These are phyloP conservation scores for Pterophyllum scalare DNA, from an alignment of 2,113 vertebrate species.

Conservation along the genomic window DNA sequence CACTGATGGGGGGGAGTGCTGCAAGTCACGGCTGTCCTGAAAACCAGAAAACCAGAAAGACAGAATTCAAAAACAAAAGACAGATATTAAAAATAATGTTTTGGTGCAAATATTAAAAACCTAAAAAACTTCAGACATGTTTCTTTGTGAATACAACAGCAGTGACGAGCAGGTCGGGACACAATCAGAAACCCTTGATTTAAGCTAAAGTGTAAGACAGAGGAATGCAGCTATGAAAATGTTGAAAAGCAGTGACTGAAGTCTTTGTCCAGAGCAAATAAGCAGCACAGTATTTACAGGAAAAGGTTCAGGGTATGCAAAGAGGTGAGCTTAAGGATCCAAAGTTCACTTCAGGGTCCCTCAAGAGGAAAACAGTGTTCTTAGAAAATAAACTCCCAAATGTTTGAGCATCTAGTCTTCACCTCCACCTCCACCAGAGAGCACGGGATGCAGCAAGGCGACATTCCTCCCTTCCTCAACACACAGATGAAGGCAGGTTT, in stretches of 20 bases:
- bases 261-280: neutral
- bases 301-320: neutral
- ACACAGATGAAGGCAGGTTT: slow-evolving; percentile 46
- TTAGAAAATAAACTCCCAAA: slow-evolving; percentile 5
- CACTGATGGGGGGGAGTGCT: slow-evolving; percentile 45
- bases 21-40: neutral
- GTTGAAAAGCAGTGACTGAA: slow-evolving; percentile 1
- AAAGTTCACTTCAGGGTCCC: slow-evolving; percentile 8
- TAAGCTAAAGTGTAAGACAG: slow-evolving; percentile 27
- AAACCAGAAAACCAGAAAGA: neutral
- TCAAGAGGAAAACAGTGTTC: neutral
- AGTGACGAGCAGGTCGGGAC: neutral
- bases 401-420: neutral
- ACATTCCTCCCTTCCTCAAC: neutral
- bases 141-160: neutral
- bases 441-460: neutral
- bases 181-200: slow-evolving; percentile 15
- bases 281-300: neutral
- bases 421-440: neutral
- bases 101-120: neutral
- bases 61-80: neutral
- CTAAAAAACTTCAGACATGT: neutral
- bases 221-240: slow-evolving; percentile 14
- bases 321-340: neutral
- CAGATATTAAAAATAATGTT: neutral